These are phyloP conservation scores for Hemitrygon akajei DNA, from an alignment of 2,797 vertebrate genomes.

Conservation along the genomic window DNA sequence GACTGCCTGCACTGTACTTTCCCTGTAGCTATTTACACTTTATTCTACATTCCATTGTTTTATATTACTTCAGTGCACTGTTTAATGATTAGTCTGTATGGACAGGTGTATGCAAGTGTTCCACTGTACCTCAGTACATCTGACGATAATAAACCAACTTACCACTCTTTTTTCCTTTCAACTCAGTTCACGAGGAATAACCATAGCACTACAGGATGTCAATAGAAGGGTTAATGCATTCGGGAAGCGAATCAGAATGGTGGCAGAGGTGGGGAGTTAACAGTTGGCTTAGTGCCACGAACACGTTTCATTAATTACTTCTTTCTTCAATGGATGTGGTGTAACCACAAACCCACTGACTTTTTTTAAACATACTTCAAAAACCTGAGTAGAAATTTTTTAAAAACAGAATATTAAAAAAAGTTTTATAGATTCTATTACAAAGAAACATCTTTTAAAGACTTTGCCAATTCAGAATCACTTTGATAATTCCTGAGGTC, in stretches of 20 bases:
- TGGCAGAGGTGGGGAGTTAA: neutral
- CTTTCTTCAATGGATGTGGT: constrained; percentile 24
- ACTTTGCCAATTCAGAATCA: neutral
- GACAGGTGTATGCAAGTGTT: too few species aligned
- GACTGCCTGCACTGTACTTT: too few species aligned
- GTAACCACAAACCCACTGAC: constrained; percentile 1
- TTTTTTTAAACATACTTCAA: constrained; percentile 17
- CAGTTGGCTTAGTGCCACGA: neutral
- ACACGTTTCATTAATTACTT: constrained; percentile 7
- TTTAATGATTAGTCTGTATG: too few species aligned
- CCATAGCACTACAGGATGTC: neutral
- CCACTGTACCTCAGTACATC: too few species aligned
- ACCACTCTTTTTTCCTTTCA: neutral
- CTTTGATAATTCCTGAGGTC: constrained; percentile 32
- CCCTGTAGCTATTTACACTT: too few species aligned
- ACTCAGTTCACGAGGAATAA: neutral
- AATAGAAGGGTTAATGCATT: neutral
- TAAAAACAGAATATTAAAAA: neutral
- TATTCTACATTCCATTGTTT: too few species aligned
- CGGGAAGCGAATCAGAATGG: neutral
- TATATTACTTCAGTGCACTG: too few species aligned
- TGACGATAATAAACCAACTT: too few species aligned
- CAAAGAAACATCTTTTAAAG: neutral
- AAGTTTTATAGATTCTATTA: neutral
- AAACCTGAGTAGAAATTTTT: neutral